Conservation (phyloP, 2,113 vertebrate genomes). For the Tiliqua scincoides region DNA sequence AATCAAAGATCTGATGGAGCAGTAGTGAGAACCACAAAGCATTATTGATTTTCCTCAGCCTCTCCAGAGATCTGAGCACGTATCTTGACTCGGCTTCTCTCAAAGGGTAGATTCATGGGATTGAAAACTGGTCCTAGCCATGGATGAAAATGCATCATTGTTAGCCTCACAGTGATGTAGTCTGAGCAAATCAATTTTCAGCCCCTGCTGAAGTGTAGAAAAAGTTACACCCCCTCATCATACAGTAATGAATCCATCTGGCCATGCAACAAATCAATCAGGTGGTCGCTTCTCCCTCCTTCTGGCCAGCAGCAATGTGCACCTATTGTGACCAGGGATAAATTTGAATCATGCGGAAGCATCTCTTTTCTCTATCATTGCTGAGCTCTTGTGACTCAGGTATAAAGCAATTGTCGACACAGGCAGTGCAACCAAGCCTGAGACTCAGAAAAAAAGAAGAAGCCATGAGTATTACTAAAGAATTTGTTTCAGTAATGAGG, state of each 20-base stretch:
- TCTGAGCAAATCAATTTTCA: background rate
- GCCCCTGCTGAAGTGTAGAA: background rate
- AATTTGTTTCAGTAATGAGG: background rate
- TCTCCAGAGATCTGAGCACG: background rate
- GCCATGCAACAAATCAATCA: background rate
- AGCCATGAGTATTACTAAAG: background rate
- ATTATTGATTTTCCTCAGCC: background rate
- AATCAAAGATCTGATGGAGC: fast-evolving
- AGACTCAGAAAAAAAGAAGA: background rate
- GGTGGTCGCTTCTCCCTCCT: background rate
- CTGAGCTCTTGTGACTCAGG: background rate
- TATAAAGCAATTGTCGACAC: background rate
- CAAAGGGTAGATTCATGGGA: background rate
- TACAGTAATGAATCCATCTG: background rate
- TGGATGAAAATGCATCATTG: background rate
- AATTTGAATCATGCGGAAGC: background rate
- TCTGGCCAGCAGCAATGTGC: background rate
- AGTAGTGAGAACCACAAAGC: background rate
- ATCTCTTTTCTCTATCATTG: background rate
- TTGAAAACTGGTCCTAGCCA: background rate
- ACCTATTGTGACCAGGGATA: background rate
- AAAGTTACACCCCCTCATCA: background rate
- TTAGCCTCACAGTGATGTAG: background rate
- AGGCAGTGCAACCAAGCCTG: background rate
- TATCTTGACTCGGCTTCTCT: background rate